Evolutionary conservation across 2,888 invertebrate species (phyloP), one percentile per base, ranked within the genome.

Genomic region (Podotricha telesiphe): DNA sequence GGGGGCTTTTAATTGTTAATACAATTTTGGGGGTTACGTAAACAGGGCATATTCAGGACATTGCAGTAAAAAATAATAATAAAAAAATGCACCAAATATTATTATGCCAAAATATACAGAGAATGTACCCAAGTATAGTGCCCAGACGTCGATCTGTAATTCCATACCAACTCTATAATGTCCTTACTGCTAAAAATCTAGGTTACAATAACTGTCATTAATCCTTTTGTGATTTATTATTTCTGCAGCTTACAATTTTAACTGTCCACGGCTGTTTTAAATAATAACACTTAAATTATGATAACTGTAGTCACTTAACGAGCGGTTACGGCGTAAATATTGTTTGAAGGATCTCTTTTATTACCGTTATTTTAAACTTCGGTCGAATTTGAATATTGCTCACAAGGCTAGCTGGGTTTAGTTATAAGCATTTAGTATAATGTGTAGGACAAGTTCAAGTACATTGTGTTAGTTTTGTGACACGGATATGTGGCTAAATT

Each of bases 171-270:
- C 68, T 68, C 20, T 68, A 65, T 67, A 72, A 45, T 71, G 72
- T 67, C 72, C 71, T 74, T 74, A 73, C 65, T 70, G 66, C 68
- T 51, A 66, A 70, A 65, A 68, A 75, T 73, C 67, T 74, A 73
- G 74, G 74, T 75, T 74, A 71, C 71, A 72, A 65, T 66, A 69
- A 56, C 66, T 67, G 70, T 71, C 70, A 68, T 74, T 73, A 71
- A 69, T 71, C 65, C 70, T 75, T 73, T 75, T 72, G 71, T 71
- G 66, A 75, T 73, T 74, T 71, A 73, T 73, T 69, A 69, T 71
- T 59, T 71, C 67, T 70, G 62, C 51, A 67, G 58, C 56, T 66
- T 64, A 59, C 28, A 64, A 70, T 50, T 50, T 70, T 67, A 68
- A 65, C 64, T 69, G 65, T 55, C 65, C 63, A 58, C 63, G 66